Base-by-base conservation (phyloP, 2,888 invertebrate species). In the Chromoteleia sp. region DNA sequence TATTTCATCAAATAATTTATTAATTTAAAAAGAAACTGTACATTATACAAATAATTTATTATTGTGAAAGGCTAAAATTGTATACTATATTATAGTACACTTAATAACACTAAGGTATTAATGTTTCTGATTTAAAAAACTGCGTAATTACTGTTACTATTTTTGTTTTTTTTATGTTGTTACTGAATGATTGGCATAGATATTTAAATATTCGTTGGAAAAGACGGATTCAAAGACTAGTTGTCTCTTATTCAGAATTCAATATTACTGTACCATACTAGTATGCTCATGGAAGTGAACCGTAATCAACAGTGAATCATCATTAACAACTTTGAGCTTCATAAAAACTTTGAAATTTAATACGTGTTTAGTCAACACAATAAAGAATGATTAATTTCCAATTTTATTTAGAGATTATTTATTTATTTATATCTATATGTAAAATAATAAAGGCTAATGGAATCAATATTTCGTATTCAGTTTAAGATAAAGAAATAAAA, bases 281-380 rank as follows among this genome's bases (percentile, higher is more conserved):
- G 7, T 54, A 67, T 12, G 29, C 25, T 19, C 43, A 43, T 54
- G 54, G 29, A 36, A 30, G 45, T 39, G 59, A 71, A 71, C 59
- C 45, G 58, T 36, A 71, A 58, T 48, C 70, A 50, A 36, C 39
- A 58, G 25, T 39, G 25, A 39, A 21, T 52, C 56, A 59, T 71
- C 48, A 48, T 33, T 12, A 39, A 17, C 30, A 45, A 59, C 58
- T 71, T 59, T 59, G 25, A 59, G 48, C 59, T 71, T 39, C 39
- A 36, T 71, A 48, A 48, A 39, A 56, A 59, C 58, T 59, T 71
- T 50, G 45, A 39, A 59, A 71, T 59, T 71, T 50, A 58, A 59
- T 50, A 71, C 59, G 41, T 59, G 29, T 41, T 71, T 59, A 50
- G 39, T 19, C 29, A 59, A 30, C 50, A 61, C 19, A 33, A 25